Evolutionary conservation across 1,140 invertebrate genomes (phyloP).

Genomic region (Drosophila dunni): DNA sequence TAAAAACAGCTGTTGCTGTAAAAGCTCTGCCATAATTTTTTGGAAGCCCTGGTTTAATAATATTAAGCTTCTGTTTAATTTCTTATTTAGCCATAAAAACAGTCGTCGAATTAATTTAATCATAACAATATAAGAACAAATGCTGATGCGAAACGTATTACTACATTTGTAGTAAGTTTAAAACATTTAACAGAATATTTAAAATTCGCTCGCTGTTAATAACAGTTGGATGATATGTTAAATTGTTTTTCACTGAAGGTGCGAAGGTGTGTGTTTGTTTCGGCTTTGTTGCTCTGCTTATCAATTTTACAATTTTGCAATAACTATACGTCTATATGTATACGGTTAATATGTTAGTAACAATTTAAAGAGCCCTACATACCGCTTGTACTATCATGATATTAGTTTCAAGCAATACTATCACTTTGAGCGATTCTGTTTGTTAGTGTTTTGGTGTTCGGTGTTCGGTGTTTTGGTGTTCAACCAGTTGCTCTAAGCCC

Average conservation of each 20-base stretch:
- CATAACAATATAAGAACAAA: too few species aligned
- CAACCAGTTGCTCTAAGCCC: slow-evolving; percentile 34
- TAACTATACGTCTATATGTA: neutral
- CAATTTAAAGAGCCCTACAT: neutral
- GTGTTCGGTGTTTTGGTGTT: neutral
- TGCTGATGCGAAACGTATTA: too few species aligned
- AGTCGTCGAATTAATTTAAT: too few species aligned
- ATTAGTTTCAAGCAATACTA: neutral
- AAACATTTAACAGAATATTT: too few species aligned
- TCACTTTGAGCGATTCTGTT: slow-evolving; percentile 12
- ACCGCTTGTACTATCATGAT: slow-evolving; percentile 5
- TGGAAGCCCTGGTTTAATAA: neutral
- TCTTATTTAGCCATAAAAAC: too few species aligned
- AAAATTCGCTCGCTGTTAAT: neutral
- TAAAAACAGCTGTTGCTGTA: slow-evolving; percentile 8
- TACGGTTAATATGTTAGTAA: neutral
- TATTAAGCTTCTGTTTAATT: too few species aligned
- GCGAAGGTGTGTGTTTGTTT: slow-evolving; percentile 28
- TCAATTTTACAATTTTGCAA: slow-evolving; percentile 32
- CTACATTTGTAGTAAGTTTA: too few species aligned
- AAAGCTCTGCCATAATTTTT: neutral
- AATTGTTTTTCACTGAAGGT: neutral
- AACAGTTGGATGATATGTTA: slow-evolving; percentile 13
- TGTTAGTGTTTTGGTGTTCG: neutral
- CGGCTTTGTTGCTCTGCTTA: slow-evolving; percentile 35